Percentiles rank a stretch among this genome's conserved stretches.
These are phyloP conservation scores for Hepsetus odoe DNA, from an alignment of 2,113 vertebrate genomes.

Conservation along the genomic window DNA sequence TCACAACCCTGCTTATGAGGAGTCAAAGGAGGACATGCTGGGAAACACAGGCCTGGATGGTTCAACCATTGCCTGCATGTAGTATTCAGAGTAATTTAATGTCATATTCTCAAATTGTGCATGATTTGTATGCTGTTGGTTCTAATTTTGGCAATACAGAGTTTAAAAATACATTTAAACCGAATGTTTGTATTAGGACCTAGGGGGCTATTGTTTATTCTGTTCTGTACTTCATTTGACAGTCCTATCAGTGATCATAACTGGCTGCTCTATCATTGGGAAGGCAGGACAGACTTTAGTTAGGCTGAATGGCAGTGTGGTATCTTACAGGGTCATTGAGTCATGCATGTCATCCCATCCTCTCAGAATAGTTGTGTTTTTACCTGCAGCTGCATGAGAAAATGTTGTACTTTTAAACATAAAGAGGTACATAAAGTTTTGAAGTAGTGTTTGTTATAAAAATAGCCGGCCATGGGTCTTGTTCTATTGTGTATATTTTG, in stretches of 20 bases:
- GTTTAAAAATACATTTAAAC: not conserved
- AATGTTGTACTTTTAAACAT: not conserved
- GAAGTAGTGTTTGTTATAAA: too few relatives aligned
- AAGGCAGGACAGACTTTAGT: not conserved
- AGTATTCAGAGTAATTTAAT: not conserved
- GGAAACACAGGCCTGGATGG: conserved; percentile 13
- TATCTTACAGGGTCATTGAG: not conserved
- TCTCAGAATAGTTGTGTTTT: not conserved
- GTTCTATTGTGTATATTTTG: not conserved
- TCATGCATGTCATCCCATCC: too few relatives aligned
- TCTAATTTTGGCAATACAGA: not conserved
- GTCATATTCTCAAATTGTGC: not conserved
- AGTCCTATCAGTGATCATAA: too few relatives aligned
- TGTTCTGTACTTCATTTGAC: too few relatives aligned
- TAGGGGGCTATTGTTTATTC: not conserved
- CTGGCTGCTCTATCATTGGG: too few relatives aligned
- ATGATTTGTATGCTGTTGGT: not conserved
- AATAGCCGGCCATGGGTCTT: too few relatives aligned
- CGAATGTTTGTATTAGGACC: not conserved
- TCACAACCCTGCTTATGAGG: conserved; percentile 53
- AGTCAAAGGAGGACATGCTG: conserved; percentile 53
- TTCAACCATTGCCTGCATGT: conserved; percentile 42
- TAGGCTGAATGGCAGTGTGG: not conserved
- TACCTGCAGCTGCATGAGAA: not conserved
- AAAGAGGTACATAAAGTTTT: not conserved